Base-by-base conservation (phyloP, 1,140 invertebrate species). In the Goniozus legneri region DNA sequence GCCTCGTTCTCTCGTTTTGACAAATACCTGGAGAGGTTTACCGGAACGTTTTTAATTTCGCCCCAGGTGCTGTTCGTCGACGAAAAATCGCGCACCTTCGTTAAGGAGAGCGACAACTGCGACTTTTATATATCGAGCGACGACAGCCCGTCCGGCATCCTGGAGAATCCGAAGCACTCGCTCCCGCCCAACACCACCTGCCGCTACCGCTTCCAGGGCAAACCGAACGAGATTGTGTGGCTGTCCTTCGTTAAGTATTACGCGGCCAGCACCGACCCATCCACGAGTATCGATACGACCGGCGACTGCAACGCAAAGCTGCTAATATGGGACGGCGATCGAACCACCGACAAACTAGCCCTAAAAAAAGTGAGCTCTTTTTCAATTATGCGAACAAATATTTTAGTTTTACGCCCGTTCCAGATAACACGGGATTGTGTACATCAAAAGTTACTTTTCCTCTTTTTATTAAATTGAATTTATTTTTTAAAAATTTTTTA, bases 131-230 rank as follows among this genome's bases (percentile, higher is more conserved):
- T 90, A 43, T 84, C 84, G 41, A 84, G 85, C 20, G 86, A 87
- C 50, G 85, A 89, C 56, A 83, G 82, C 52, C 79, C 82, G 3
- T 85, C 83, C 50, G 89, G 89, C 2, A 62, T 80, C 4, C 55
- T 83, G 21, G 86, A 89, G 60, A 90, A 86, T 61, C 90, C 90
- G 0, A 80, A 84, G 39, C 89, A 92, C 65, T 92, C 89, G 2
- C 65, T 92, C 35, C 85, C 90, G 0, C 86, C 88, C 1, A 92
- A 92, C 66, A 91, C 89, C 1, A 92, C 89, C 1, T 94, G 91
- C 63, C 74, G 78, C 14, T 84, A 82, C 57, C 74, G 78, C 42
- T 81, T 84, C 48, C 77, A 83, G 69, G 88, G 87, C 12, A 82
- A 83, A 33, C 73, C 80, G 12, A 82, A 84, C 47, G 87, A 91